These are phyloP conservation scores for Gorsachius magnificus DNA, from an alignment of 2,797 vertebrate genomes.

Conservation along the genomic window DNA sequence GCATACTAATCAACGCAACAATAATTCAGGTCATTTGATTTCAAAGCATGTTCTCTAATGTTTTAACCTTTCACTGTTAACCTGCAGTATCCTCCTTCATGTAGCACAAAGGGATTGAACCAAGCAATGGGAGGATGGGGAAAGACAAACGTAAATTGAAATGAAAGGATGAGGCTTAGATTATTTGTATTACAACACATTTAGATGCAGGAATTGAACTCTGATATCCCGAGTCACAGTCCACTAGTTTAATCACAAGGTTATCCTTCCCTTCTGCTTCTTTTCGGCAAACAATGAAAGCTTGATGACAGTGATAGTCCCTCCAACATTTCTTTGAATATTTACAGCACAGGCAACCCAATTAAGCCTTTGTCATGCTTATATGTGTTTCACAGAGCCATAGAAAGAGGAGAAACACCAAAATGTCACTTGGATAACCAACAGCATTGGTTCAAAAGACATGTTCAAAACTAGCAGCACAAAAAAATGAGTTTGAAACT, in stretches of 20 bases:
- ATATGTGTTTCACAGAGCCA: background rate
- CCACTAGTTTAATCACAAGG: conserved; percentile 27
- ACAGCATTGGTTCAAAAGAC: background rate
- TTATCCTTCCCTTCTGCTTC: background rate
- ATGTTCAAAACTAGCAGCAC: background rate
- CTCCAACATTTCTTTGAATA: background rate
- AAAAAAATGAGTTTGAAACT: background rate
- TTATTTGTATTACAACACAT: background rate
- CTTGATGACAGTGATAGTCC: background rate
- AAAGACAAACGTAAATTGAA: background rate
- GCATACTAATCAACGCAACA: conserved; percentile 31
- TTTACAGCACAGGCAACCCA: background rate
- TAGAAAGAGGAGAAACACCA: background rate
- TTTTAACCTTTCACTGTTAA: conserved; percentile 49
- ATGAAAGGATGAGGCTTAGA: background rate
- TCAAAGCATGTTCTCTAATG: conserved; percentile 37
- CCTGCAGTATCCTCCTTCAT: background rate
- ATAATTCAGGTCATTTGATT: conserved; percentile 61
- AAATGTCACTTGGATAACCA: background rate
- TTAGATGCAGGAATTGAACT: conserved; percentile 7
- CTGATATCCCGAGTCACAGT: conserved; percentile 20
- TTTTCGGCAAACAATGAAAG: background rate
- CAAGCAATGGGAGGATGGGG: background rate
- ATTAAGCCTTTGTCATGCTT: conserved; percentile 12
- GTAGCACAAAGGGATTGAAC: conserved; percentile 1